Evolutionary conservation across 2,888 invertebrate species (phyloP).

Genomic region (Lasius platythorax): DNA sequence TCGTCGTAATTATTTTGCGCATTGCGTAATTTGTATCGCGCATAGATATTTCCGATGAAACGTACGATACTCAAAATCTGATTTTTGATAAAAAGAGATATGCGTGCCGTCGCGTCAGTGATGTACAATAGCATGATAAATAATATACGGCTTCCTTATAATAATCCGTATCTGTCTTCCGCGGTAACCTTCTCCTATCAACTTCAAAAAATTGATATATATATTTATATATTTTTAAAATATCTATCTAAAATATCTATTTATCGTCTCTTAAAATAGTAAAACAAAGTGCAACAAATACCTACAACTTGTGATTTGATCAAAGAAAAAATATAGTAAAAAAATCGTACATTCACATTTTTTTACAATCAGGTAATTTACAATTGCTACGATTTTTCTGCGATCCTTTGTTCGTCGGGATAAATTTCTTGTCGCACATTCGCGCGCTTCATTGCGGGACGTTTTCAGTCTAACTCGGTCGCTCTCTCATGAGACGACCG

Average conservation of each 20-base stretch:
- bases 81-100: slow-evolving; percentile 47
- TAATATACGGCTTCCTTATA: neutral
- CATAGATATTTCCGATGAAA: slow-evolving; percentile 31
- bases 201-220: neutral
- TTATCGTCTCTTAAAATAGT: neutral
- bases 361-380: slow-evolving; percentile 32
- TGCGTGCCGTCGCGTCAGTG: neutral
- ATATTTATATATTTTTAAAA: neutral
- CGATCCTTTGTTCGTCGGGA: slow-evolving; percentile 22
- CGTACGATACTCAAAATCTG: slow-evolving; percentile 40
- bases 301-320: neutral
- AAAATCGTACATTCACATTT: slow-evolving; percentile 25
- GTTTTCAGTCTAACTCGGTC: slow-evolving; percentile 45
- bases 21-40: slow-evolving; percentile 53
- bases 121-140: neutral
- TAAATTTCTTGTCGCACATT: slow-evolving; percentile 39
- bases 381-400: slow-evolving; percentile 19
- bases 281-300: neutral
- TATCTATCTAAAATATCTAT: slow-evolving; percentile 1
- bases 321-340: slow-evolving; percentile 11
- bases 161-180: neutral
- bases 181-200: neutral
- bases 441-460: slow-evolving; percentile 41
- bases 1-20: slow-evolving; percentile 59
- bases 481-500: slow-evolving; percentile 44